These are phyloP conservation scores for Octomys mimax DNA, from an alignment of 2,797 vertebrate species.

Conservation along the genomic window DNA sequence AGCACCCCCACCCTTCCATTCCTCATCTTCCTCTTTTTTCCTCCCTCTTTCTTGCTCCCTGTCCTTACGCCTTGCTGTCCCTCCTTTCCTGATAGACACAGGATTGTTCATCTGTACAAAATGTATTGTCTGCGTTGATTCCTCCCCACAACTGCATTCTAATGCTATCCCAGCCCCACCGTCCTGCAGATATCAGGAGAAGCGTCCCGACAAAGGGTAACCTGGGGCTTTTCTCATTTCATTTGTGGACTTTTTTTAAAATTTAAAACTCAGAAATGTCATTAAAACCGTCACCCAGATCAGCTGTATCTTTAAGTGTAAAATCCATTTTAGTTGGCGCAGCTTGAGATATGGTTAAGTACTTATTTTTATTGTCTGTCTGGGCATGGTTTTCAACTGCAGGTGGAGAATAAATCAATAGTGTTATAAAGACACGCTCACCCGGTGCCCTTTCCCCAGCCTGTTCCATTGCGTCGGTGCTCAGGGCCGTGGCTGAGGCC, in stretches of 20 bases:
- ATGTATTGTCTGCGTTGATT: background rate
- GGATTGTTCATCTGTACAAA: background rate
- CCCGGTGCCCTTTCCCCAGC: conserved; percentile 94
- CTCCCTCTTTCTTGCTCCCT: background rate
- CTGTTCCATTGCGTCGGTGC: conserved; percentile 82
- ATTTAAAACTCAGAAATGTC: conserved; percentile 84
- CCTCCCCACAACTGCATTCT: background rate
- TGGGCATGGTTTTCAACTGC: conserved; percentile 97
- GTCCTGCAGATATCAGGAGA: conserved; percentile 26
- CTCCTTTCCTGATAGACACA: background rate
- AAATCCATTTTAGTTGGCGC: conserved; percentile 97
- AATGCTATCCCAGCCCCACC: background rate
- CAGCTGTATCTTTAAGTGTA: conserved; percentile 92
- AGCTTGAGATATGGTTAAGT: conserved; percentile 97
- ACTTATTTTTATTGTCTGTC: conserved; percentile 99
- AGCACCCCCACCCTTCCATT: accelerated
- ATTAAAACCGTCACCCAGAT: conserved; percentile 82
- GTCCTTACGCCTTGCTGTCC: background rate
- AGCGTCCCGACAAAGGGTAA: conserved; percentile 37
- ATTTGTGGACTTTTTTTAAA: conserved; percentile 76
- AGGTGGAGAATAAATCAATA: conserved; percentile 96
- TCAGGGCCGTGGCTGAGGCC: conserved; percentile 73
- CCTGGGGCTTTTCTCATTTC: conserved; percentile 80
- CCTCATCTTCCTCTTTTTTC: background rate
- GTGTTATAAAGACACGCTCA: conserved; percentile 96